Percentiles rank a stretch among this genome's conserved stretches.
These are phyloP conservation scores for Nezara viridula DNA, from an alignment of 2,888 invertebrate species.

Conservation along the genomic window DNA sequence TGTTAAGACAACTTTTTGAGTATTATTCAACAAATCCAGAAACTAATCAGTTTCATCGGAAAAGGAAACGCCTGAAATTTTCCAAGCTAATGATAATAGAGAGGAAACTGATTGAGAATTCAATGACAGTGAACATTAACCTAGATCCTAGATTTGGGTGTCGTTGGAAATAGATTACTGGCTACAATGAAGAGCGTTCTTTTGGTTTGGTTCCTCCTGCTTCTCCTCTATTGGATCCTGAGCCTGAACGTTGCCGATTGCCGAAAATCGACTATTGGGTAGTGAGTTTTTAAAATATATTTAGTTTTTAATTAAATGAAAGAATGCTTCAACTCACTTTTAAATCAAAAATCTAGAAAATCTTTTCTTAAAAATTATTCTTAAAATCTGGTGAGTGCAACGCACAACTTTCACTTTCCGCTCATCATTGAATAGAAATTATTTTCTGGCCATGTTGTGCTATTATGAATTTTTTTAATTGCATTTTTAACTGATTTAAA, in stretches of 20 bases:
- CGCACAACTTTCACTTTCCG: too few relatives aligned
- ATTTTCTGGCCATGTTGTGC: too few relatives aligned
- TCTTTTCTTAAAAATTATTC: too few relatives aligned
- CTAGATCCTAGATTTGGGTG: neutral
- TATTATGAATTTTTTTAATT: too few relatives aligned
- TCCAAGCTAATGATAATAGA: neutral
- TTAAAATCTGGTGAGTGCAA: too few relatives aligned
- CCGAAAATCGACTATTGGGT: neutral
- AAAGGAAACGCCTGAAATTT: neutral
- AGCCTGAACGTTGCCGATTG: neutral
- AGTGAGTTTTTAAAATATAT: too few relatives aligned
- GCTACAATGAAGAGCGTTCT: neutral
- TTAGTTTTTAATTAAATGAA: too few relatives aligned
- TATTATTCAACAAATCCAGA: neutral
- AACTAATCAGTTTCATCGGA: neutral
- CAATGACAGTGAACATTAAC: neutral
- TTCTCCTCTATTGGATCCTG: neutral
- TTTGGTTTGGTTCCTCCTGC: neutral
- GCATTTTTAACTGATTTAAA: too few relatives aligned
- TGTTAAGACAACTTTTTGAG: too few relatives aligned
- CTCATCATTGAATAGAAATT: too few relatives aligned
- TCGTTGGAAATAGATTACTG: slow-evolving; percentile 34
- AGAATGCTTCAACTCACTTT: too few relatives aligned
- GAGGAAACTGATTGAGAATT: neutral
- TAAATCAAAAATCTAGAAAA: too few relatives aligned